Percentiles rank a stretch among this genome's conserved stretches.
Conservation (phyloP, 2,888 invertebrate genomes). For the Apocheima hispidaria region DNA sequence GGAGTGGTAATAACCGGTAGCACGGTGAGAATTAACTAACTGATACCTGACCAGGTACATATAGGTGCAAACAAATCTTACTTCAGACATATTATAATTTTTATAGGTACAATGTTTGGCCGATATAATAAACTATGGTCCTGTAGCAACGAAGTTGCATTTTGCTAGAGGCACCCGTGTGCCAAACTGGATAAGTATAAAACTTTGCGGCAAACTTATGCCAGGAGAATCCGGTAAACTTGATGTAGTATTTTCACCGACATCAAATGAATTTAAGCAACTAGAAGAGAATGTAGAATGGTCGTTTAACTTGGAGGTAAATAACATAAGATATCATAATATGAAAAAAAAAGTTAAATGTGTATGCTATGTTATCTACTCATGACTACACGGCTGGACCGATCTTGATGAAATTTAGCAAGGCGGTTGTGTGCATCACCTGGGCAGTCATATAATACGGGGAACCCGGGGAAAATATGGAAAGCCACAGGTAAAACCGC, state of each 20-base stretch:
- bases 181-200: slow-evolving; percentile 69
- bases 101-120: slow-evolving; percentile 73
- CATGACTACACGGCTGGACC: too few species aligned
- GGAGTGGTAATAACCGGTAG: slow-evolving; percentile 83
- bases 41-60: not conserved
- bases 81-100: not conserved
- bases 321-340: too few species aligned
- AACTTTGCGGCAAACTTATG: slow-evolving; percentile 72
- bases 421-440: too few species aligned
- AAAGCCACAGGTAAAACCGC: too few species aligned
- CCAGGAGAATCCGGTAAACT: slow-evolving; percentile 81
- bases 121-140: slow-evolving; percentile 85
- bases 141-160: slow-evolving; percentile 74
- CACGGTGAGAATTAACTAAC: slow-evolving; percentile 56
- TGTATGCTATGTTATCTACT: too few species aligned
- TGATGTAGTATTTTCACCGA: slow-evolving; percentile 83
- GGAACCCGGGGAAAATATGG: too few species aligned
- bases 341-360: too few species aligned
- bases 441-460: too few species aligned
- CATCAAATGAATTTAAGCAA: slow-evolving; percentile 69
- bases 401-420: too few species aligned
- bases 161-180: slow-evolving; percentile 68
- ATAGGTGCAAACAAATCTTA: not conserved
- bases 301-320: slow-evolving; percentile 80
- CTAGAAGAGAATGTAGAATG: slow-evolving; percentile 75